Percentiles rank a stretch among this genome's conserved stretches.
Conservation (phyloP, 23 tunicate genomes). For the Ascidia mentula region DNA sequence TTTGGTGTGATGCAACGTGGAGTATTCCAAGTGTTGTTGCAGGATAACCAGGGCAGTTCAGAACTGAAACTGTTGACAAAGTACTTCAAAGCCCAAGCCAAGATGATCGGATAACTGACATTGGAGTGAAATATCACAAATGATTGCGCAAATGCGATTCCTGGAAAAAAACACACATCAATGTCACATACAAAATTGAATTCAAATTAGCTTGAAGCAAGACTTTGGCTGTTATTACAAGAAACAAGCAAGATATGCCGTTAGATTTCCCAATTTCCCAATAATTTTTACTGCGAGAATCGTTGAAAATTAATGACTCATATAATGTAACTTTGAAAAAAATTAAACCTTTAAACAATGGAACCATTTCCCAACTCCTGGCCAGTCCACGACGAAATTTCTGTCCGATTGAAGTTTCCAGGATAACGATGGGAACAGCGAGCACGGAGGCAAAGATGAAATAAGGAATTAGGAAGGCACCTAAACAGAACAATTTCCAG, state of each 20-base stretch:
- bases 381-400: slow-evolving; percentile 11
- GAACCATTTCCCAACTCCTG: slow-evolving; percentile 19
- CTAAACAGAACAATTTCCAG: too few relatives aligned
- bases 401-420: slow-evolving; percentile 33
- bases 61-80: slow-evolving; percentile 2
- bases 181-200: too few relatives aligned
- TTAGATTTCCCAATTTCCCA: too few relatives aligned
- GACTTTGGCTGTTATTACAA: too few relatives aligned
- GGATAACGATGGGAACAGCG: slow-evolving; percentile 16
- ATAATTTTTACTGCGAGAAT: too few relatives aligned
- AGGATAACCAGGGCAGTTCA: not conserved
- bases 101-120: not conserved
- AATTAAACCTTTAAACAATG: slow-evolving; percentile 40
- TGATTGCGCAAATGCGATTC: slow-evolving; percentile 7
- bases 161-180: not conserved
- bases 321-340: too few relatives aligned
- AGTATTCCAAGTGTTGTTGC: not conserved
- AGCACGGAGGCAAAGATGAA: not conserved
- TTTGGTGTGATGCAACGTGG: not conserved
- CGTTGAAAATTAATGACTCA: too few relatives aligned
- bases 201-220: too few relatives aligned
- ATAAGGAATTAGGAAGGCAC: slow-evolving; percentile 36
- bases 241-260: too few relatives aligned
- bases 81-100: slow-evolving; percentile 1
- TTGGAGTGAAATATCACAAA: not conserved